Conservation (phyloP, 2,113 vertebrate species). For the Equus przewalskii region DNA sequence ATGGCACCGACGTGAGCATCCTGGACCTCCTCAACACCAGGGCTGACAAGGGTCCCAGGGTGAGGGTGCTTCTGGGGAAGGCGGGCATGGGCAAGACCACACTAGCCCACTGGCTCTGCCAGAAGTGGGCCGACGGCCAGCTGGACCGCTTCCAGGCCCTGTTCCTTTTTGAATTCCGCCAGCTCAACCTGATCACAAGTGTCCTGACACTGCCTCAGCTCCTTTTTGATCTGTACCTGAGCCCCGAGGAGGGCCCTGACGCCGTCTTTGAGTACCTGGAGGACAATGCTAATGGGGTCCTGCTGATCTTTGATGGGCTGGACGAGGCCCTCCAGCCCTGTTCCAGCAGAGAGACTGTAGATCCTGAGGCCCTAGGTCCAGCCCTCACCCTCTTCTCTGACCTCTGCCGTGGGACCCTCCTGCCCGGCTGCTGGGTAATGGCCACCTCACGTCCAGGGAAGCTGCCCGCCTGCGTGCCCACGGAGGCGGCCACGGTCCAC, state of each 20-base stretch:
- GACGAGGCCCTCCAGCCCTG: conserved; percentile 89
- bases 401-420: conserved; percentile 90
- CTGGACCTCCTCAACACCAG: conserved; percentile 87
- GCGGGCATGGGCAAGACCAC: conserved; percentile 95
- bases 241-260: conserved; percentile 82
- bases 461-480: conserved; percentile 84
- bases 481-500: conserved; percentile 86
- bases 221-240: conserved; percentile 90
- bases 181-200: conserved; percentile 90
- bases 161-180: conserved; percentile 95
- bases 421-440: conserved; percentile 93
- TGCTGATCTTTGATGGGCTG: conserved; percentile 95
- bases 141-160: conserved; percentile 90
- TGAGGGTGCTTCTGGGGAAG: conserved; percentile 91
- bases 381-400: conserved; percentile 90
- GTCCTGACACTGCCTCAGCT: conserved; percentile 91
- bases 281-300: conserved; percentile 87
- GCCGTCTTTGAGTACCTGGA: conserved; percentile 89
- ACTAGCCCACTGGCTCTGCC: conserved; percentile 89
- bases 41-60: conserved; percentile 59
- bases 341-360: neutral
- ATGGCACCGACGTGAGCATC: conserved; percentile 85
- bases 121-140: conserved; percentile 90
- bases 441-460: conserved; percentile 92
- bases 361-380: conserved; percentile 35